Evolutionary conservation across 1,140 invertebrate genomes (phyloP).

Genomic region (Heliothis subflexa): DNA sequence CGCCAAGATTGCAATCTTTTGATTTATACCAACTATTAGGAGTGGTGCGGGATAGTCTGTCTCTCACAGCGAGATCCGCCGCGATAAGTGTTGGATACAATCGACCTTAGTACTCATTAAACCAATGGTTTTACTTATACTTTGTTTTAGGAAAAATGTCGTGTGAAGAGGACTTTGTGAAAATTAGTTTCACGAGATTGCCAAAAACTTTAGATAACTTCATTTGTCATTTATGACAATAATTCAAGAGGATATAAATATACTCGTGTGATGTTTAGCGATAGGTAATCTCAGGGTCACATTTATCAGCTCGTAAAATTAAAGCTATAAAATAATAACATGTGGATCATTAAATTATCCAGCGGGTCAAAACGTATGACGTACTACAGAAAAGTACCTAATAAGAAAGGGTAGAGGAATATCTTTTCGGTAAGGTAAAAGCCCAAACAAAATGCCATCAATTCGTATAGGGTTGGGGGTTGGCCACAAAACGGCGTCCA

Average conservation of each 20-base stretch:
- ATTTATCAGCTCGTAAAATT: slow-evolving; percentile 10
- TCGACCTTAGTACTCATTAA: slow-evolving; percentile 80
- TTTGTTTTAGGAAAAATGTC: slow-evolving; percentile 37
- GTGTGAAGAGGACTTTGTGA: not conserved
- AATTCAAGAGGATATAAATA: not conserved
- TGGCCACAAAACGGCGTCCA: slow-evolving; percentile 45
- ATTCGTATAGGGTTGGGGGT: slow-evolving; percentile 38
- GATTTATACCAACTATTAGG: slow-evolving; percentile 87
- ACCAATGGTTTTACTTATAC: slow-evolving; percentile 72
- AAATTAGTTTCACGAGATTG: not conserved
- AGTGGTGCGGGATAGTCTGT: slow-evolving; percentile 79
- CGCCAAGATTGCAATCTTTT: slow-evolving; percentile 85
- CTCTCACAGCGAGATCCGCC: slow-evolving; percentile 74
- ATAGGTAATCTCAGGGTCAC: not conserved
- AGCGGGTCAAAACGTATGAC: slow-evolving; percentile 1
- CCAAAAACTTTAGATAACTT: not conserved
- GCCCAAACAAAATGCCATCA: slow-evolving; percentile 43
- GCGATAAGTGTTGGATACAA: slow-evolving; percentile 77
- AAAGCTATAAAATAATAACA: not conserved
- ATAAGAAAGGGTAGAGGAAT: slow-evolving; percentile 13
- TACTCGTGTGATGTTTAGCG: not conserved
- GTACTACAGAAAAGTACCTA: not conserved
- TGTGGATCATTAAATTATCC: not conserved
- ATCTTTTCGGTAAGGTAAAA: slow-evolving; percentile 25
- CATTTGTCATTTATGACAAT: not conserved